These are phyloP conservation scores for Pantelozetes paolii DNA, from an alignment of 2,888 invertebrate genomes.

Conservation along the genomic window DNA sequence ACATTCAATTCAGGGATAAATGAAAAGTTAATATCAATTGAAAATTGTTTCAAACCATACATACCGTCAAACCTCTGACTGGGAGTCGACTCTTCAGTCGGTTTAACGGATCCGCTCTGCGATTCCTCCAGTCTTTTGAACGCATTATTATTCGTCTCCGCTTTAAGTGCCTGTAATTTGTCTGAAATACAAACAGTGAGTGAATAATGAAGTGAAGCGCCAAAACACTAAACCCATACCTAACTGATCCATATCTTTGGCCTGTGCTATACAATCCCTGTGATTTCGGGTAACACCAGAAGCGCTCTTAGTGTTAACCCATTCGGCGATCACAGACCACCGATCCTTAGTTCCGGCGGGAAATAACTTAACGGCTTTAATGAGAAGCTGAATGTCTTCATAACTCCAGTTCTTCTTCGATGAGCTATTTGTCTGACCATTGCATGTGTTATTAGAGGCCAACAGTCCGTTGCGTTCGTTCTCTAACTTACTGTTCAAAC, in stretches of 20 bases:
- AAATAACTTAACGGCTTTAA: constrained; percentile 95
- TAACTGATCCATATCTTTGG: constrained; percentile 83
- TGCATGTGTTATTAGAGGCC: constrained; percentile 1
- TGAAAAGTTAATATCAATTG: background rate
- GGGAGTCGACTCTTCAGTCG: constrained; percentile 63
- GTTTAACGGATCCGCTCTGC: background rate
- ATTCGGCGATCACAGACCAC: constrained; percentile 75
- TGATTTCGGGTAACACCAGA: constrained; percentile 65
- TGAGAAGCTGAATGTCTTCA: constrained; percentile 79
- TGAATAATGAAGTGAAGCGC: too few species aligned
- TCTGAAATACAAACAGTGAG: background rate
- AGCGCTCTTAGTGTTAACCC: constrained; percentile 74
- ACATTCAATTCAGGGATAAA: constrained; percentile 14
- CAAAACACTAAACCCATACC: constrained; percentile 47
- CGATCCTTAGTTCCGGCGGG: constrained; percentile 76
- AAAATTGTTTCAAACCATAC: constrained; percentile 44
- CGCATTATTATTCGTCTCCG: constrained; percentile 84
- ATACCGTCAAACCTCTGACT: constrained; percentile 62
- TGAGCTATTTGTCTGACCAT: constrained; percentile 44
- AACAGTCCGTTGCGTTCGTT: constrained; percentile 60
- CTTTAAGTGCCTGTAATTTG: constrained; percentile 59
- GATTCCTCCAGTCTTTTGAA: constrained; percentile 62
- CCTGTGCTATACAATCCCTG: constrained; percentile 89
- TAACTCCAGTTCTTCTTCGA: constrained; percentile 66
- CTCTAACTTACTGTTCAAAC: constrained; percentile 71